Conservation (phyloP, 2,888 invertebrate genomes). For the Boloria euphrosyne region DNA sequence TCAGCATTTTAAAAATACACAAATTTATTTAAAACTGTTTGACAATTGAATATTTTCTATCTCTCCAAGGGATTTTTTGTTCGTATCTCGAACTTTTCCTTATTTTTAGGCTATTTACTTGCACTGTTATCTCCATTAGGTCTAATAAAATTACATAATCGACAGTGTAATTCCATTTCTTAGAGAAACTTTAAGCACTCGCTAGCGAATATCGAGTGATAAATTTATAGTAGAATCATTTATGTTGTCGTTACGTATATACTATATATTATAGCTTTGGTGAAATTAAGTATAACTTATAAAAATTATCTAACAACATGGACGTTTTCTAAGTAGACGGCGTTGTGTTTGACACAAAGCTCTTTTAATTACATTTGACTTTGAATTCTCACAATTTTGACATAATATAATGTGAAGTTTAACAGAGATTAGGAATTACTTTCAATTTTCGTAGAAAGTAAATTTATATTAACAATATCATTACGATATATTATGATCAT, state of each 20-base stretch:
- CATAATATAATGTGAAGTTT: too few relatives aligned
- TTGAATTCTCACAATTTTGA: too few relatives aligned
- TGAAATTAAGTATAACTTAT: slow-evolving; percentile 33
- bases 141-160: too few relatives aligned
- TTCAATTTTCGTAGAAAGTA: too few relatives aligned
- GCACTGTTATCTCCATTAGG: too few relatives aligned
- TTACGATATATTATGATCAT: too few relatives aligned
- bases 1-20: slow-evolving; percentile 21
- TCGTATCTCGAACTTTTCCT: not conserved
- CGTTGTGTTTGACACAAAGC: slow-evolving; percentile 24
- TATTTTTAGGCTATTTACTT: not conserved
- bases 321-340: slow-evolving; percentile 33
- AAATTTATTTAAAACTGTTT: slow-evolving; percentile 19
- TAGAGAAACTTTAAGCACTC: not conserved
- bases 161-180: not conserved
- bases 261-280: slow-evolving; percentile 29
- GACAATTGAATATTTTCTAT: slow-evolving; percentile 19
- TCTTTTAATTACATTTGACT: too few relatives aligned
- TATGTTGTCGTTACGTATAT: slow-evolving; percentile 13
- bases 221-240: not conserved
- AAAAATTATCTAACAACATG: slow-evolving; percentile 35
- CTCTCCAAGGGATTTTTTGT: not conserved
- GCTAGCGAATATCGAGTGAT: not conserved
- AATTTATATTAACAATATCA: too few relatives aligned
- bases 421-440: too few relatives aligned